Percentiles rank a stretch among this genome's conserved stretches.
phyloP scores from a whole-genome alignment of 2,888 invertebrate genomes.

The Platycheirus rosarum region DNA sequence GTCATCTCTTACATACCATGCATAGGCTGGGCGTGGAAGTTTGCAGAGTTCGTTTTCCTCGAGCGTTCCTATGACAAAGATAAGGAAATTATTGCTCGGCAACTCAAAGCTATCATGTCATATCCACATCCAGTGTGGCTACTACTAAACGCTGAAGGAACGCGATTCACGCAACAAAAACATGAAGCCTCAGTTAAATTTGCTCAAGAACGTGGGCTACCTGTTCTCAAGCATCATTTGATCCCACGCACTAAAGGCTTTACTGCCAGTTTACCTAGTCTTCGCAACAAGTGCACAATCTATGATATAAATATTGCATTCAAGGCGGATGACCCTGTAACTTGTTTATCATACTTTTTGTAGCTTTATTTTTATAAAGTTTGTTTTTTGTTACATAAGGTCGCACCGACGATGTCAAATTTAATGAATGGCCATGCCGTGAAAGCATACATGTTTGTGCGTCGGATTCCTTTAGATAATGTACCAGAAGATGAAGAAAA shows the following conservation, averaged over 20 bases:
- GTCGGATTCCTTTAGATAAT: conserved; percentile 90
- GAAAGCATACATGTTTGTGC: conserved; percentile 89
- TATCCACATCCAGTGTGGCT: conserved; percentile 96
- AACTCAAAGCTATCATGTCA: conserved; percentile 91
- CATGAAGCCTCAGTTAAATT: conserved; percentile 94
- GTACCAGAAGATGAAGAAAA: conserved; percentile 89
- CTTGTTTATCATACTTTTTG: not conserved
- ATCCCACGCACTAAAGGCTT: conserved; percentile 98
- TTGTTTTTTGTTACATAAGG: conserved; percentile 78
- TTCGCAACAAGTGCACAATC: conserved; percentile 91
- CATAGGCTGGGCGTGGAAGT: conserved; percentile 98
- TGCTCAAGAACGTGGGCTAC: conserved; percentile 92
- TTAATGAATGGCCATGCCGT: conserved; percentile 89
- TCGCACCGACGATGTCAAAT: conserved; percentile 90
- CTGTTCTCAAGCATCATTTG: conserved; percentile 93
- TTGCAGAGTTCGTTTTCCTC: conserved; percentile 96
- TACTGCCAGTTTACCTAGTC: conserved; percentile 90
- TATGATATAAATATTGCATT: conserved; percentile 92
- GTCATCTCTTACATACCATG: conserved; percentile 94
- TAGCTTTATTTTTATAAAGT: not conserved
- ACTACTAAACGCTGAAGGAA: conserved; percentile 95
- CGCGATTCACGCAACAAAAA: conserved; percentile 93
- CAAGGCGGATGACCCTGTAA: conserved; percentile 85
- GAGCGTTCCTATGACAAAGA: conserved; percentile 96
- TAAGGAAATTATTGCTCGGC: conserved; percentile 90